Evolutionary conservation across 2,888 invertebrate genomes (phyloP).

Genomic region (Galeopsomyia nigrocyanea): DNA sequence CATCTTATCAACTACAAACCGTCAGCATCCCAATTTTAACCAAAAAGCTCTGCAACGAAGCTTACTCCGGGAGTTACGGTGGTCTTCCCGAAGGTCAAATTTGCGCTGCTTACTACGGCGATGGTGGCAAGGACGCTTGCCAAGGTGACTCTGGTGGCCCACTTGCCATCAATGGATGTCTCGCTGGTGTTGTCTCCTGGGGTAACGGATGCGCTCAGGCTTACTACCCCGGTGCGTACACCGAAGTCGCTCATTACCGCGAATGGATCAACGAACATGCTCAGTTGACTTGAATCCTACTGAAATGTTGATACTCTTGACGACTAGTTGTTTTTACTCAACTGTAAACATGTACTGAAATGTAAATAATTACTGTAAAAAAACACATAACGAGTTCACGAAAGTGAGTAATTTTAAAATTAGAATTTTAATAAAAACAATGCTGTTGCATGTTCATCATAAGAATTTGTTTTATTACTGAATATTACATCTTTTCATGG

Average conservation of each 20-base stretch:
- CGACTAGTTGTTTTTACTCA: not conserved
- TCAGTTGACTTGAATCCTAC: no score
- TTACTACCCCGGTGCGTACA: slow-evolving; percentile 68
- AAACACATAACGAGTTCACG: slow-evolving; percentile 4
- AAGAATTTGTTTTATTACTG: no score
- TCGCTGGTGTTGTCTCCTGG: slow-evolving; percentile 64
- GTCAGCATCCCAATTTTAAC: slow-evolving; percentile 73
- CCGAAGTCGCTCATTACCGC: slow-evolving; percentile 71
- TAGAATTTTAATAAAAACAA: no score
- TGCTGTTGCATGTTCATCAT: no score
- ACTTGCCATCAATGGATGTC: slow-evolving; percentile 51
- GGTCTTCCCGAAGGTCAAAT: slow-evolving; percentile 67
- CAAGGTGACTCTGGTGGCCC: slow-evolving; percentile 61
- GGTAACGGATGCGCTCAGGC: slow-evolving; percentile 72
- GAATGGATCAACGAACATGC: slow-evolving; percentile 52
- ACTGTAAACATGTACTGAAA: not conserved
- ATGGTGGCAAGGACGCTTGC: slow-evolving; percentile 70
- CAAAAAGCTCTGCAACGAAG: slow-evolving; percentile 65
- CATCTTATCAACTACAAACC: slow-evolving; percentile 63
- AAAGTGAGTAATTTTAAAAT: no score
- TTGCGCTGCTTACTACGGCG: slow-evolving; percentile 72
- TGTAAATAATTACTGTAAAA: slow-evolving; percentile 13
- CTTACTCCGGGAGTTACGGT: slow-evolving; percentile 63
- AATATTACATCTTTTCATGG: no score
- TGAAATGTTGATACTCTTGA: no score